Base-by-base conservation (phyloP, 2,797 vertebrate genomes). In the Chiroxiphia lanceolata region DNA sequence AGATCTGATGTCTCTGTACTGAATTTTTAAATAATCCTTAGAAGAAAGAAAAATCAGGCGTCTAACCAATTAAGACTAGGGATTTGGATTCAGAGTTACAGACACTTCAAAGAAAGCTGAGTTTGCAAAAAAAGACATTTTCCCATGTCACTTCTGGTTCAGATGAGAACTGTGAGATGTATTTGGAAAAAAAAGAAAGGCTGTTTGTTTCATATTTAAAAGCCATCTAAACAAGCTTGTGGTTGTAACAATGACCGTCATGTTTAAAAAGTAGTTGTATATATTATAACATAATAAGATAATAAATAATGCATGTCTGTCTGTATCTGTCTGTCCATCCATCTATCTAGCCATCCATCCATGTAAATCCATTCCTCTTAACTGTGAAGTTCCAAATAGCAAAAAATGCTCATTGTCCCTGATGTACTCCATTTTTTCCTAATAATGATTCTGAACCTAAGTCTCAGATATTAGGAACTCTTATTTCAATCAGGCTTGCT, bases 231-330 rank as follows among this genome's bases (percentile, higher is more conserved):
- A 80, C 38, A 80, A 77, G 77, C 48, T 83, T 74, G 25, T 80
- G 63, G 51, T 75, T 89, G 56, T 79, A 90, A 90, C 64, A 86
- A 65, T 82, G 83, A 44, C 45, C 13, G 0, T 83, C 83, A 87
- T 89, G 88, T 83, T 90, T 96, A 54, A 96, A 93, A 94, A 93
- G 67, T 70, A 90, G 84, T 89, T 86, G 76, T 93, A 86, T 96
- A 48, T 94, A 89, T 92, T 95, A 80, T 74, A 96, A 87, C 59
- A 45, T 89, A 92, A 79, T 90, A 93, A 90, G 94, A 65, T 90
- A 84, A 95, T 97, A 93, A 96, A 95, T 95, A 89, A 90, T 95
- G 82, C 81, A 95, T 92, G 40, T 79, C 83, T 95, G 86, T 95
- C 93, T 89, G 22, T 92, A 84, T 44, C 83, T 89, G 5, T 94